These are phyloP conservation scores for Spatulosminthurus flaviceps DNA, from an alignment of 2,888 invertebrate species.

Conservation along the genomic window DNA sequence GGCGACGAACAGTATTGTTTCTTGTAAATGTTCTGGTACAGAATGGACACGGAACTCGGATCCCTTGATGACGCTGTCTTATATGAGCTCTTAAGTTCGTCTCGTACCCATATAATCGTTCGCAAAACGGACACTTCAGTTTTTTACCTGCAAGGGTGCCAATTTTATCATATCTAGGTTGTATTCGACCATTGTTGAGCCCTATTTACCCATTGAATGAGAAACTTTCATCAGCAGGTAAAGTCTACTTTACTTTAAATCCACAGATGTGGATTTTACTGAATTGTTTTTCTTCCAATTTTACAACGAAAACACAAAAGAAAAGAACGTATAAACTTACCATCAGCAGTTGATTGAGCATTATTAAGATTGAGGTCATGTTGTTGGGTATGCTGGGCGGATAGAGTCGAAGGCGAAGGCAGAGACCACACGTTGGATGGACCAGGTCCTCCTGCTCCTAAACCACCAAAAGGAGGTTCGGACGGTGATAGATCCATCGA, in stretches of 20 bases:
- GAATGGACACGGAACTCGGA: constrained; percentile 89
- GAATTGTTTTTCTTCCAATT: no score
- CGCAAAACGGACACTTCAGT: constrained; percentile 91
- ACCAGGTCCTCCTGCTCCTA: constrained; percentile 59
- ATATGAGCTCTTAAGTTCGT: constrained; percentile 91
- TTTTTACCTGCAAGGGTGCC: constrained; percentile 76
- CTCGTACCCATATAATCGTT: constrained; percentile 90
- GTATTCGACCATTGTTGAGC: no score
- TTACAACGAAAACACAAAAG: neutral
- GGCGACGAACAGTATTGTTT: constrained; percentile 89
- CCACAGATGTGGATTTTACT: no score
- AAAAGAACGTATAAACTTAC: constrained; percentile 45
- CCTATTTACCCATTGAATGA: no score
- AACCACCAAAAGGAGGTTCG: constrained; percentile 61
- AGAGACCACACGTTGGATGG: constrained; percentile 61
- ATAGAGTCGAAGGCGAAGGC: constrained; percentile 61
- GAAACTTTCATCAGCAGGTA: no score
- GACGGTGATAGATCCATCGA: constrained; percentile 64
- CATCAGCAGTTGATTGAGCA: constrained; percentile 63
- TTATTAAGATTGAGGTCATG: constrained; percentile 60
- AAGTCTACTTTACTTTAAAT: no score
- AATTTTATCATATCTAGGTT: no score
- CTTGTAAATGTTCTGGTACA: constrained; percentile 90
- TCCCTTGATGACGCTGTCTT: constrained; percentile 89
- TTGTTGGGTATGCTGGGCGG: constrained; percentile 61